Evolutionary conservation across 2,888 invertebrate genomes (phyloP), one percentile per base, ranked within the genome.

Genomic region (Tipula vernalis): DNA sequence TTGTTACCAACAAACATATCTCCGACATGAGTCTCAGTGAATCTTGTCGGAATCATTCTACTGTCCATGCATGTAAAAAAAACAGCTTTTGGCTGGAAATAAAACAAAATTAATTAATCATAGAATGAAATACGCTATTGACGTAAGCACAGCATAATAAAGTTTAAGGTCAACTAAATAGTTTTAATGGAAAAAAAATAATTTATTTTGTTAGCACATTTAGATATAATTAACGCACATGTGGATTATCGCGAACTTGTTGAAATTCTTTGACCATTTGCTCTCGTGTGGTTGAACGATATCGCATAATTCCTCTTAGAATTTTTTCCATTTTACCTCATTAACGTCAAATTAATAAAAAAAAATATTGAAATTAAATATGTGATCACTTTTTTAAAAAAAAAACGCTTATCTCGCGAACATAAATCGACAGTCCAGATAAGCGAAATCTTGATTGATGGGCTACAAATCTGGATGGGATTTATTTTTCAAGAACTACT

Each of bases 61-160:
- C 98, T 98, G 94, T 99, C 99, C 96, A 99, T 98, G 92, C 99
- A 99, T 83, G 98, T 98, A 92, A 99, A 98, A 93, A 99, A 97
- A 88, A 99, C 96, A 88, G 98, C 98, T 93, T 97, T 97, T 18
- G 99, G 99, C 97, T 99, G 92, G 91, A 94, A 93, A 90, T 89
- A 88, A 88, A 89, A 89, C 3, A 51, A n/a, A 51, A 51, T 15
- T 89, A 87, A 89, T 88, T 88, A 87, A 89, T 89, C 87, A 88
- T 86, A 88, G 88, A 88, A 88, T 39, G 39, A 3, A 39, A 39
- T 3, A 39, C 39, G 28, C 39, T 6, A 39, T 39, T 88, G 87
- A 71, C 36, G 39, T 41, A 18, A 51, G 36, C 6, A 15, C 10
- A 13, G n/a, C 8, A 36, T 51, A 13, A 51, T 86, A 6, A 3